A percentile compares a stretch with the other conserved stretches of the same genome.
Evolutionary conservation across 2,888 invertebrate genomes (phyloP).

Genomic region (Ashinkailepas kermadecensis): DNA sequence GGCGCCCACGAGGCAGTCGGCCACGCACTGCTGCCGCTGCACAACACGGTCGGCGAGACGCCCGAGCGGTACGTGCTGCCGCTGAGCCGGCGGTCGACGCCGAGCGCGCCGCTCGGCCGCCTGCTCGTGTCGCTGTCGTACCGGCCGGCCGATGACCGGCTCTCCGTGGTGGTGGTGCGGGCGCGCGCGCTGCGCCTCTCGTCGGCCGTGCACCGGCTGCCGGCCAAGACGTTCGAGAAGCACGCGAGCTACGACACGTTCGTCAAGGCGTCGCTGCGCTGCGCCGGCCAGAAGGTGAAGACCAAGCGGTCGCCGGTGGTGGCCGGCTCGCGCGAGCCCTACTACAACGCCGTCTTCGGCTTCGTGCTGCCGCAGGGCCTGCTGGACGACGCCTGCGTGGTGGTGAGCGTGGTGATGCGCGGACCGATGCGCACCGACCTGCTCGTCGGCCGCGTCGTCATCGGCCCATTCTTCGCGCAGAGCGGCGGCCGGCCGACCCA

Average conservation of each 20-base stretch:
- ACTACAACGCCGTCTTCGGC: conserved; percentile 34
- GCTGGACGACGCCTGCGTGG: conserved; percentile 36
- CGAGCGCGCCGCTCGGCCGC: conserved; percentile 36
- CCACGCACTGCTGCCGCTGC: conserved; percentile 38
- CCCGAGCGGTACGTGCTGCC: conserved; percentile 34
- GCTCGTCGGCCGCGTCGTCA: conserved; percentile 37
- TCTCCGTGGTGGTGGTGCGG: conserved; percentile 36
- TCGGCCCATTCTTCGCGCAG: conserved; percentile 38
- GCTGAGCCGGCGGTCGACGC: conserved; percentile 26
- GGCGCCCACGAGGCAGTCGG: conserved; percentile 40
- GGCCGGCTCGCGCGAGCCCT: conserved; percentile 33
- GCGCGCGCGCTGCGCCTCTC: conserved; percentile 31
- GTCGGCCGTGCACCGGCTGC: background rate
- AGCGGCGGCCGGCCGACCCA: conserved; percentile 37
- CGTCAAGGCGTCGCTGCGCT: conserved; percentile 38
- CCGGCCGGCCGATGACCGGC: conserved; percentile 34
- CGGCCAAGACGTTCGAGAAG: background rate
- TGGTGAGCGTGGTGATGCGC: conserved; percentile 37
- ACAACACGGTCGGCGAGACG: conserved; percentile 32
- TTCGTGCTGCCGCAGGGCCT: conserved; percentile 36
- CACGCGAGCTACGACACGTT: conserved; percentile 35
- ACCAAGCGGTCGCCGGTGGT: conserved; percentile 36
- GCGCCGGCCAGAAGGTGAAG: conserved; percentile 37
- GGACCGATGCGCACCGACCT: conserved; percentile 36
- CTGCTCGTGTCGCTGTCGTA: conserved; percentile 36